Percentiles rank a stretch among this genome's conserved stretches.
phyloP scores from a whole-genome alignment of 2,888 invertebrate species.

The Eudemis profundana region DNA sequence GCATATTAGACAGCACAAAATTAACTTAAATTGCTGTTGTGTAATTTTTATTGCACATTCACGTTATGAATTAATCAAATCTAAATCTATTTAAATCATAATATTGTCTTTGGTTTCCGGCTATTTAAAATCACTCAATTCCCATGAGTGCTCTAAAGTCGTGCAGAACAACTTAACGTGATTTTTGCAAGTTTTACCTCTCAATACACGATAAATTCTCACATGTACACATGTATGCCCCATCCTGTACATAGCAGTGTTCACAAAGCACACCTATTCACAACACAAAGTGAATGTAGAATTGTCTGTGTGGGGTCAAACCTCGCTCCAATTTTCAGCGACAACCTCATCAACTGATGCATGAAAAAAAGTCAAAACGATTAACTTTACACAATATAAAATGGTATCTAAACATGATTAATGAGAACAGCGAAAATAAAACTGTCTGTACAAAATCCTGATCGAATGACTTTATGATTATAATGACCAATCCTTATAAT shows the following conservation, averaged over 20 bases:
- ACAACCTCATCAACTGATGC: slow-evolving; percentile 82
- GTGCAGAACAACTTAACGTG: not conserved
- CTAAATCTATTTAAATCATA: too few relatives aligned
- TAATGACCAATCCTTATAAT: not conserved
- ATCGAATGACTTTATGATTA: not conserved
- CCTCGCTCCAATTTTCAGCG: slow-evolving; percentile 76
- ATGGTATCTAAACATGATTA: slow-evolving; percentile 13
- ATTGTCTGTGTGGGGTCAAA: slow-evolving; percentile 69
- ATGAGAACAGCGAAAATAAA: slow-evolving; percentile 6
- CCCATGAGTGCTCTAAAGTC: too few relatives aligned
- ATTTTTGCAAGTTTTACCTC: slow-evolving; percentile 12
- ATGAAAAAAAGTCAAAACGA: slow-evolving; percentile 69
- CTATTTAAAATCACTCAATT: too few relatives aligned
- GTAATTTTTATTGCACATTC: too few relatives aligned
- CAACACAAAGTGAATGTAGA: slow-evolving; percentile 52
- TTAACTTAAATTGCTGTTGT: too few relatives aligned
- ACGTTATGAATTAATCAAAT: too few relatives aligned
- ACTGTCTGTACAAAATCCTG: not conserved
- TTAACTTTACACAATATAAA: slow-evolving; percentile 37
- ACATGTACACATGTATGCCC: slow-evolving; percentile 37
- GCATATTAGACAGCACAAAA: too few relatives aligned
- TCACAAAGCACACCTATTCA: slow-evolving; percentile 58
- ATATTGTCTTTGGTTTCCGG: too few relatives aligned
- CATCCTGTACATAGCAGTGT: slow-evolving; percentile 53
- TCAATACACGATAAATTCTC: slow-evolving; percentile 11